Base-by-base conservation (phyloP, 2,113 vertebrate species). In the Ctenomys sociabilis region DNA sequence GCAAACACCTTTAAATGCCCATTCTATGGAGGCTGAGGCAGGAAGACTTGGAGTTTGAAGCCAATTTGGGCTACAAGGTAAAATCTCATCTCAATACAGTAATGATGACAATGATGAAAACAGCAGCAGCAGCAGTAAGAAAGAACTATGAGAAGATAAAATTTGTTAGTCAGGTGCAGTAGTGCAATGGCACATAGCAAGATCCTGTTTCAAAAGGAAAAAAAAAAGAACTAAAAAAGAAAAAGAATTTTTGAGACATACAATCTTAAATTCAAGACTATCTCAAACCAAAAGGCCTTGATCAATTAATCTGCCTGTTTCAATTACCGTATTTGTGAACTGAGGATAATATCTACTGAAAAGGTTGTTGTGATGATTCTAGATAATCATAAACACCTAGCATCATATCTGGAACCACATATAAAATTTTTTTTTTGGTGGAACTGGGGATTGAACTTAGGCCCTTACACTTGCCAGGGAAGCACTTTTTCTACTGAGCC, bases 301-400 rank as follows among this genome's bases (percentile, higher is more conserved):
- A 59, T 85, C 40, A 88, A 75, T 77, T 78, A 84, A 49, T 49
- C 64, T 63, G 37, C 59, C 43, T 66, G 37, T 43, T 90, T 93
- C 61, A 82, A 49, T 10, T 43, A 77, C 73, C 40, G 45, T 77
- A 45, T 45, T 40, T 77, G 24, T 45, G 45, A 77, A 77, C 26
- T 88, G 8, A 93, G 72, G 49, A 45, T 77, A 94, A 24, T 73
- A 86, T 54, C 86, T 81, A 86, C 43, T 81, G 54, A 40, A 85
- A 93, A 90, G 26, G 24, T 49, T 80, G 49, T 35, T 90, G 22
- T 59, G 13, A 93, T 30, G 9, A 81, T 86, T 85, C 64, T 64
- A 81, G 22, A 90, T 64, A 90, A 81, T 86, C 86, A 72, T 85
- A 64, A 37, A 90, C 45, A 90, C 43, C 26, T 77, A 45, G 11